phyloP scores from a whole-genome alignment of 2,888 invertebrate genomes.

The Lasiommata megera region DNA sequence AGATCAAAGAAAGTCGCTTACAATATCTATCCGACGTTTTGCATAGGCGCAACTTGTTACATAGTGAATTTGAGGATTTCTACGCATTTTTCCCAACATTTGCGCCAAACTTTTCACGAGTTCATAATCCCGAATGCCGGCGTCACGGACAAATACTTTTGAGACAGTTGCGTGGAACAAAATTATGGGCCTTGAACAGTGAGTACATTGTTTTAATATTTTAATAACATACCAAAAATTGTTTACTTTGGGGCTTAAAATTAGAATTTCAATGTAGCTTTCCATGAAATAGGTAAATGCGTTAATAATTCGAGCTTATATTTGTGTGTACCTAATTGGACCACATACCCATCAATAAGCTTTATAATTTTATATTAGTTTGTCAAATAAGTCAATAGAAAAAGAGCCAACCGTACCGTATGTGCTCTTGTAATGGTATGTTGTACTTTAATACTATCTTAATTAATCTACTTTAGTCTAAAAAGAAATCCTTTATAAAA shows the following conservation, averaged over 20 bases:
- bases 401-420: no score
- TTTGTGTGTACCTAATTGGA: no score
- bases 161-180: constrained; percentile 84
- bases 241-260: neutral
- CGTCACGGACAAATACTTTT: constrained; percentile 86
- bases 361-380: neutral
- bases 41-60: constrained; percentile 64
- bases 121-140: constrained; percentile 84
- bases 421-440: no score
- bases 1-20: constrained; percentile 48
- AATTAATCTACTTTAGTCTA: no score
- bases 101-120: constrained; percentile 84
- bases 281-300: no score
- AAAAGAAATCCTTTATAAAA: no score
- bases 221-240: neutral
- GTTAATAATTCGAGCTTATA: no score
- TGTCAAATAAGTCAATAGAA: no score
- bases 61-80: constrained; percentile 82
- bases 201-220: constrained; percentile 51
- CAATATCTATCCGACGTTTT: constrained; percentile 65
- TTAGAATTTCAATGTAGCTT: neutral
- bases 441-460: no score
- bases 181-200: constrained; percentile 88
- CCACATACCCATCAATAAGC: no score
- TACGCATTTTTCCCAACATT: constrained; percentile 85